These are phyloP conservation scores for Acomys russatus DNA, from an alignment of 2,797 vertebrate genomes.

Conservation along the genomic window DNA sequence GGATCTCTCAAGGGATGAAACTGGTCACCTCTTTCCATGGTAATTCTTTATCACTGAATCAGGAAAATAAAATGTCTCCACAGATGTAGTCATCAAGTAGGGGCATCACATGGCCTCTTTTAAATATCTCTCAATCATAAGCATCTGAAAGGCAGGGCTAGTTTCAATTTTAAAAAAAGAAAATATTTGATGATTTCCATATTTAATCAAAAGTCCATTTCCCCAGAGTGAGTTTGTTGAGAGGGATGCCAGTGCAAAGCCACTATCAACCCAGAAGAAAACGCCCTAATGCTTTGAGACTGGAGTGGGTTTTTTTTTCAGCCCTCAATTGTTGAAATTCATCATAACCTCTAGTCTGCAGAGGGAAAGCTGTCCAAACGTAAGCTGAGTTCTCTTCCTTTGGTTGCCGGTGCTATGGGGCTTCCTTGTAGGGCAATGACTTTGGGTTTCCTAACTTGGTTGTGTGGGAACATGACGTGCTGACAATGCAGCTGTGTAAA, in stretches of 20 bases:
- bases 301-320: background rate
- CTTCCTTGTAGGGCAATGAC: background rate
- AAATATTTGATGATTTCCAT: conserved; percentile 26
- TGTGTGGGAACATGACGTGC: background rate
- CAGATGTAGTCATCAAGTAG: background rate
- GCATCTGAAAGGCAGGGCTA: background rate
- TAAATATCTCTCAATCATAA: conserved; percentile 16
- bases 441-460: background rate
- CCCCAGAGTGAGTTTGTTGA: background rate
- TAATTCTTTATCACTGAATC: background rate
- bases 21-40: background rate
- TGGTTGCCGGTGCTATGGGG: background rate
- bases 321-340: background rate
- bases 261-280: conserved; percentile 15
- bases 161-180: conserved; percentile 54
- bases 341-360: background rate
- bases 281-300: background rate
- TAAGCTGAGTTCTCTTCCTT: background rate
- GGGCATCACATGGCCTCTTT: background rate
- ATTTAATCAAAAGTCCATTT: conserved; percentile 49
- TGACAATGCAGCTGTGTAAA: background rate
- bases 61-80: background rate
- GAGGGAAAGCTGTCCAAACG: background rate
- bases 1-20: background rate
- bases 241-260: conserved; percentile 22